Percentiles rank a stretch among this genome's conserved stretches.
These are phyloP conservation scores for Hydrolagus affinis DNA, from an alignment of 2,113 vertebrate species.

Conservation along the genomic window DNA sequence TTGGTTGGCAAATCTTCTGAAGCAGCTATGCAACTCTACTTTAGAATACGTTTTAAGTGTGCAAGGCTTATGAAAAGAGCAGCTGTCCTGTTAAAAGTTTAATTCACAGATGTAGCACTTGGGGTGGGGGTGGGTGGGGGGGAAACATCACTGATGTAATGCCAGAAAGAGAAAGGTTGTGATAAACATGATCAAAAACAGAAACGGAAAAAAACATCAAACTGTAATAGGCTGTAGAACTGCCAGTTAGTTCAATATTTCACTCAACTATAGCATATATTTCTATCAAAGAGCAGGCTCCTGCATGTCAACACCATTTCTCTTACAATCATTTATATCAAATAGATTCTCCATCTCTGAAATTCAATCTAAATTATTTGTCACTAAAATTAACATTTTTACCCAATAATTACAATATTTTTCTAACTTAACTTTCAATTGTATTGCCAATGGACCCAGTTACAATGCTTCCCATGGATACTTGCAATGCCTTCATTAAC, in stretches of 20 bases:
- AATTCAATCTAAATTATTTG: not conserved
- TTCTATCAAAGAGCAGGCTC: not conserved
- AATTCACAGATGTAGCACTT: slow-evolving; percentile 28
- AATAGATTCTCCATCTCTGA: not conserved
- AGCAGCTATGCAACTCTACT: not conserved
- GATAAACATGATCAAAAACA: slow-evolving; percentile 29
- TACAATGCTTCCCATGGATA: not conserved
- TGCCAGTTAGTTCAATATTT: slow-evolving; percentile 19
- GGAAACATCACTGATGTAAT: slow-evolving; percentile 23
- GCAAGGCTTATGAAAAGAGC: slow-evolving; percentile 27
- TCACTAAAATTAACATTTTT: not conserved
- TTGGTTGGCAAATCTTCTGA: not conserved
- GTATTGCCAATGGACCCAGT: too few relatives aligned
- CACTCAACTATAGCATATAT: not conserved
- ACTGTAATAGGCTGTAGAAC: not conserved
- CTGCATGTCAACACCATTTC: not conserved
- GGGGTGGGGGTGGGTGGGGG: too few relatives aligned
- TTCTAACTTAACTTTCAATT: too few relatives aligned
- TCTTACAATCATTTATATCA: not conserved
- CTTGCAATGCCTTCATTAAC: not conserved
- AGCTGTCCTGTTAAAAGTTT: slow-evolving; percentile 22
- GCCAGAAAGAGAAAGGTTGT: slow-evolving; percentile 25
- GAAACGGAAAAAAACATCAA: slow-evolving; percentile 16
- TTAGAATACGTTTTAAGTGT: slow-evolving; percentile 3
- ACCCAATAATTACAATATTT: not conserved